Percentiles rank a stretch among this genome's conserved stretches.
Evolutionary conservation across 2,888 invertebrate species (phyloP).

Genomic region (Halocaridina rubra): DNA sequence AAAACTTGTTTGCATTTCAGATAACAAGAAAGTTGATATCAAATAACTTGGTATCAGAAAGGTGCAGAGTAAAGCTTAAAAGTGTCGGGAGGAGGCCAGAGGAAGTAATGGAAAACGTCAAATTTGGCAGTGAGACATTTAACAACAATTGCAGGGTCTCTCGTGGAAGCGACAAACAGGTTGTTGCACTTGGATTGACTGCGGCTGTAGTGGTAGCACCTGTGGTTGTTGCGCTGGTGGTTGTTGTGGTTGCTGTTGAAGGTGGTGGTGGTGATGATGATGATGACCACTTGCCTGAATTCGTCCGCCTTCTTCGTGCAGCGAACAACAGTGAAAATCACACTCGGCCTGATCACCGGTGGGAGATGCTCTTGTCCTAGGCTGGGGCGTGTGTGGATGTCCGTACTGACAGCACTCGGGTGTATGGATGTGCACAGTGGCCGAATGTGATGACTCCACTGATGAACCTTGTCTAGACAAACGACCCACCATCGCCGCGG

Average conservation of each 20-base stretch:
- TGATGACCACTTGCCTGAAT: constrained; percentile 82
- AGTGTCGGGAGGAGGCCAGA: not conserved
- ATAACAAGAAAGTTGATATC: no score
- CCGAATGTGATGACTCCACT: constrained; percentile 78
- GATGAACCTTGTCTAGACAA: constrained; percentile 74
- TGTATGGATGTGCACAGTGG: constrained; percentile 84
- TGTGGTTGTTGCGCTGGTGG: constrained; percentile 39
- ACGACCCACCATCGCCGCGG: constrained; percentile 51
- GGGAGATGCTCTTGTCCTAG: constrained; percentile 59
- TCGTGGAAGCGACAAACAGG: constrained; percentile 59
- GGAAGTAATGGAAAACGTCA: not conserved
- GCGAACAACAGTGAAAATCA: constrained; percentile 94
- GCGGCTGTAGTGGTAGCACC: constrained; percentile 27
- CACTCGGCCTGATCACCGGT: constrained; percentile 75
- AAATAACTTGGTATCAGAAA: no score
- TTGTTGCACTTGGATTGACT: constrained; percentile 48
- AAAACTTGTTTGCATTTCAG: no score
- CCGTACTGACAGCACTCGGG: constrained; percentile 79
- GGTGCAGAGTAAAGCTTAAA: no score
- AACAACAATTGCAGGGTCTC: constrained; percentile 62
- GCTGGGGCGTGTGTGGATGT: constrained; percentile 71
- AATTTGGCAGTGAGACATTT: constrained; percentile 12
- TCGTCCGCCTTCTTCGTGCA: constrained; percentile 89
- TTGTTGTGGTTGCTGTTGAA: constrained; percentile 35
- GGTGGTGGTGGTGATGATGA: constrained; percentile 85